Percentiles rank a stretch among this genome's conserved stretches.
Evolutionary conservation across 2,888 invertebrate species (phyloP).

Genomic region (Drosophila phalerata): DNA sequence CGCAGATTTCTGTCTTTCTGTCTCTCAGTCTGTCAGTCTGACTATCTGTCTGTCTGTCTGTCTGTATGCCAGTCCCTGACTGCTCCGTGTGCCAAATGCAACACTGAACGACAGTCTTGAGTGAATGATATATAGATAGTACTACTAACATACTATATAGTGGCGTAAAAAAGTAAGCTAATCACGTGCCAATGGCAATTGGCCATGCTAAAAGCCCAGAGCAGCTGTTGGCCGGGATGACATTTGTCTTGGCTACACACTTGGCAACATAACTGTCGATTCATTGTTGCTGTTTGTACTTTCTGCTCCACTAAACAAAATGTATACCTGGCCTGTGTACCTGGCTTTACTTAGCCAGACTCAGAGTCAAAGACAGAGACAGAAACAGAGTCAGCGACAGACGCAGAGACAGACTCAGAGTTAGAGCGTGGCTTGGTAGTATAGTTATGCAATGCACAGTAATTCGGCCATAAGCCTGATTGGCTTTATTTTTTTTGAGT

Average conservation of each 20-base stretch:
- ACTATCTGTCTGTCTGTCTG: slow-evolving; percentile 6
- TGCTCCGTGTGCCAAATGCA: slow-evolving; percentile 26
- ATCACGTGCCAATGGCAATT: slow-evolving; percentile 78
- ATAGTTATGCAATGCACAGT: slow-evolving; percentile 66
- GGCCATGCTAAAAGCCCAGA: slow-evolving; percentile 57
- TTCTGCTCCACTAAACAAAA: slow-evolving; percentile 73
- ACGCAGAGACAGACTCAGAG: slow-evolving; percentile 24
- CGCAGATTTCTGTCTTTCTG: slow-evolving; percentile 21
- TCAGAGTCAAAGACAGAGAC: slow-evolving; percentile 20
- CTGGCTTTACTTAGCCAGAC: slow-evolving; percentile 32
- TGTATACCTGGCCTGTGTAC: slow-evolving; percentile 30
- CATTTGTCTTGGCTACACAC: slow-evolving; percentile 66
- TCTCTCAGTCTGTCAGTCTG: neutral
- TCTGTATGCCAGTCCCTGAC: too few relatives aligned
- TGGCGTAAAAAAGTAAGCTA: slow-evolving; percentile 59
- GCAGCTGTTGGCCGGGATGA: slow-evolving; percentile 54
- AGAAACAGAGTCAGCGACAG: too few relatives aligned
- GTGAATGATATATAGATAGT: slow-evolving; percentile 47
- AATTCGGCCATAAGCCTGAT: slow-evolving; percentile 72
- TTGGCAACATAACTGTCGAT: slow-evolving; percentile 46
- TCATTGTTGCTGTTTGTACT: slow-evolving; percentile 54
- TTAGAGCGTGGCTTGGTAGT: slow-evolving; percentile 44
- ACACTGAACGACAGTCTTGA: slow-evolving; percentile 43
- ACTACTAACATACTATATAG: neutral
- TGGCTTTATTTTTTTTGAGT: slow-evolving; percentile 56